These are phyloP conservation scores for Stenchaetothrips biformis DNA, from an alignment of 2,888 invertebrate genomes.

Conservation along the genomic window DNA sequence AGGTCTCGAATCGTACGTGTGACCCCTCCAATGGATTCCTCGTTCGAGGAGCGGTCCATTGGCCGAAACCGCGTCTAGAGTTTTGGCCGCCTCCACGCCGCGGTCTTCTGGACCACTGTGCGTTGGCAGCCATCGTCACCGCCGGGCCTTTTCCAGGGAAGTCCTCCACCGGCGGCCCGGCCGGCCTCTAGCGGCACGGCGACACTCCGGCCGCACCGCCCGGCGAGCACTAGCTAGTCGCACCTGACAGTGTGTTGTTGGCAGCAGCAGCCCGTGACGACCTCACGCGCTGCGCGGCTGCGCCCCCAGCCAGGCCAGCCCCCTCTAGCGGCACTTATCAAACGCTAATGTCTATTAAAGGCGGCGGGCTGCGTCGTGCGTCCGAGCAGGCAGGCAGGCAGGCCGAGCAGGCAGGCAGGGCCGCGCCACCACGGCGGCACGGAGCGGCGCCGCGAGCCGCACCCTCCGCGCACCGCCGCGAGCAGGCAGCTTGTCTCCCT, in stretches of 20 bases:
- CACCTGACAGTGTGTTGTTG: constrained; percentile 6
- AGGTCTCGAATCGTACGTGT: no score
- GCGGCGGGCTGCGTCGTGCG: neutral
- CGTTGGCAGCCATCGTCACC: neutral
- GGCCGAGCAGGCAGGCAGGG: neutral
- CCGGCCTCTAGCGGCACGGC: neutral
- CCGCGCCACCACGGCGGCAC: neutral
- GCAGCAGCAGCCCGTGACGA: constrained; percentile 5
- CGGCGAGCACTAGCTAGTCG: neutral
- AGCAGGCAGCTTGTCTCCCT: no score
- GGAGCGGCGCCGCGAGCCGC: neutral
- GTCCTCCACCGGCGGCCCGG: neutral
- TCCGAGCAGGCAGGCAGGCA: neutral
- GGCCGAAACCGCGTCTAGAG: no score
- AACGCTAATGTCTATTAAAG: constrained; percentile 23
- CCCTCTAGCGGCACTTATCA: constrained; percentile 18
- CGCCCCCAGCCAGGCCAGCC: neutral
- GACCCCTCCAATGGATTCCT: no score
- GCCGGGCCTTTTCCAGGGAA: neutral
- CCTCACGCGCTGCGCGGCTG: neutral
- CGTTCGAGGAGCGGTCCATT: no score
- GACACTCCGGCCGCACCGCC: neutral
- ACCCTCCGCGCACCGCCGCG: neutral
- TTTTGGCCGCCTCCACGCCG: neutral
- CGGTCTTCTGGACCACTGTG: neutral